Evolutionary conservation across 2,113 vertebrate species (phyloP).

Genomic region (Perccottus glenii): DNA sequence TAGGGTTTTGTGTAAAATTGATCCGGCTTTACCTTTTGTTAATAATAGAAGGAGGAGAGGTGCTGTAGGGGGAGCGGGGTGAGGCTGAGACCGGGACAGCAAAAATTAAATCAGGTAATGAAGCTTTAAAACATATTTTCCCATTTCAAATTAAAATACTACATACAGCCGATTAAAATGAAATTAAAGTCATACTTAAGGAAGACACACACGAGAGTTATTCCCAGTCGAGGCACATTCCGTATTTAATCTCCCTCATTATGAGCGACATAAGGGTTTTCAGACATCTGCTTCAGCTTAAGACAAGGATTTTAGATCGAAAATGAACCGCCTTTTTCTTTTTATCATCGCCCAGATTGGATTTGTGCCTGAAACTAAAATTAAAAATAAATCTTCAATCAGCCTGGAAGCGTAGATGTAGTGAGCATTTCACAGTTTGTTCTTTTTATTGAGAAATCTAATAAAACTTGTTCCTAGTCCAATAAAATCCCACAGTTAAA

Average conservation of each 20-base stretch:
- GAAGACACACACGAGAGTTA: background rate
- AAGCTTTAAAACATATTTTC: no score
- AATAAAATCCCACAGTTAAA: slow-evolving; percentile 52
- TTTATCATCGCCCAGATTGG: slow-evolving; percentile 17
- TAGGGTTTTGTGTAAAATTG: no score
- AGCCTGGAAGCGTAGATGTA: slow-evolving; percentile 20
- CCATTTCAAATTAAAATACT: no score
- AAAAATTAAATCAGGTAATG: no score
- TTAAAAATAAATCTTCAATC: slow-evolving; percentile 16
- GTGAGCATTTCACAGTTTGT: slow-evolving; percentile 44
- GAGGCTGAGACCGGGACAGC: no score
- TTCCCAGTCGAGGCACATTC: slow-evolving; percentile 4
- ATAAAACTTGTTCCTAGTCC: slow-evolving; percentile 50
- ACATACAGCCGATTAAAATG: no score
- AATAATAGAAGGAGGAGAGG: no score
- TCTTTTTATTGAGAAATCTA: slow-evolving; percentile 48
- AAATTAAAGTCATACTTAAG: background rate
- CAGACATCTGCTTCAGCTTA: background rate
- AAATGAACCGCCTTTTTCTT: slow-evolving; percentile 3
- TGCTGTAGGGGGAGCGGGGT: no score
- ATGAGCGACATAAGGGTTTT: background rate
- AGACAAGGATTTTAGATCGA: slow-evolving; percentile 6
- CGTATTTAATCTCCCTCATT: slow-evolving; percentile 13
- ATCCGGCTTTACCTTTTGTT: no score
- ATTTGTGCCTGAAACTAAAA: slow-evolving; percentile 20